A percentile compares a stretch with the other conserved stretches of the same genome.
Conservation (phyloP, 1,140 invertebrate genomes). For the Pseudomyrmex concolor region DNA sequence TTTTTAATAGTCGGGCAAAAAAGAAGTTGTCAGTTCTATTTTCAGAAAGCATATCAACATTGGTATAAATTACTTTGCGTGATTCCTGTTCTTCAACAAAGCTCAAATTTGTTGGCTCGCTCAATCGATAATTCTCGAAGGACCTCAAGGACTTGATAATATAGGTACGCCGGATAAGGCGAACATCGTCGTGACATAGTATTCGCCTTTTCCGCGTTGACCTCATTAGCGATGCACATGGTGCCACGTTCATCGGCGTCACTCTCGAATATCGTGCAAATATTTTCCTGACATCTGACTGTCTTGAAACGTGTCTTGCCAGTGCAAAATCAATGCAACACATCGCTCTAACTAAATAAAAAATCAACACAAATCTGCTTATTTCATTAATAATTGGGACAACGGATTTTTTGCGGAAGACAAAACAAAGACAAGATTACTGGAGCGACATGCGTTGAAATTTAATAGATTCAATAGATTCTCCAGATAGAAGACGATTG, state of each 20-base stretch:
- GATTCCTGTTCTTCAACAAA: conserved; percentile 55
- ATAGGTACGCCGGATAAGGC: conserved; percentile 30
- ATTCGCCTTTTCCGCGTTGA: conserved; percentile 62
- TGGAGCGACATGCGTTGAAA: background rate
- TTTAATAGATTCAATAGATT: conserved; percentile 55
- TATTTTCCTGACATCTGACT: conserved; percentile 26
- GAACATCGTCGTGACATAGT: conserved; percentile 67
- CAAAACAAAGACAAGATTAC: conserved; percentile 5
- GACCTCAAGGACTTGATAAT: conserved; percentile 51
- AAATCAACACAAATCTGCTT: background rate
- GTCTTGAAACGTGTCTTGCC: conserved; percentile 1
- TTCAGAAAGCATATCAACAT: conserved; percentile 44
- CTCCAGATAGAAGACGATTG: conserved; percentile 3
- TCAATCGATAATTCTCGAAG: conserved; percentile 53
- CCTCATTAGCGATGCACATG: conserved; percentile 77
- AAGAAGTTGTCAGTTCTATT: conserved; percentile 55
- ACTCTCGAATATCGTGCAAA: conserved; percentile 12
- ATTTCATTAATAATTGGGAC: background rate
- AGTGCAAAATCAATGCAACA: conserved; percentile 13
- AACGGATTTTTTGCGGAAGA: background rate
- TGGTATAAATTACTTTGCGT: conserved; percentile 57
- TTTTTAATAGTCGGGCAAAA: background rate
- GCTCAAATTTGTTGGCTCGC: conserved; percentile 58
- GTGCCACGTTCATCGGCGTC: conserved; percentile 35
- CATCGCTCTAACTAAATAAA: no score